Evolutionary conservation across 1,140 invertebrate species (phyloP).

Genomic region (Daktulosphaira vitifoliae): DNA sequence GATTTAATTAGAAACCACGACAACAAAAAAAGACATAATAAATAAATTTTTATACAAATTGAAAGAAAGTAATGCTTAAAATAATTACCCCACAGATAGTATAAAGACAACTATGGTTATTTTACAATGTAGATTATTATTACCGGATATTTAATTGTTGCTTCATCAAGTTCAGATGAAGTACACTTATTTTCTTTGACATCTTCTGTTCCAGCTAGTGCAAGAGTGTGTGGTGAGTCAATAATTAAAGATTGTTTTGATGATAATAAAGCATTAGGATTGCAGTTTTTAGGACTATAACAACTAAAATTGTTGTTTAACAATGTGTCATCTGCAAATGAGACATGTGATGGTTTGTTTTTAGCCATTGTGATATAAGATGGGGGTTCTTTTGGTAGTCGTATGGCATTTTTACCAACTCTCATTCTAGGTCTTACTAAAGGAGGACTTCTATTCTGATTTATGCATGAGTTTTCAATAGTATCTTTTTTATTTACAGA

Average conservation of each 20-base stretch:
- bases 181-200: too few relatives aligned
- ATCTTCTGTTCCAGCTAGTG: not conserved
- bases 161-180: too few relatives aligned
- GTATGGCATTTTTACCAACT: not conserved
- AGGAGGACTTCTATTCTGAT: not conserved
- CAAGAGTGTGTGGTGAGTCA: constrained; percentile 21
- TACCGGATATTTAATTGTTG: too few relatives aligned
- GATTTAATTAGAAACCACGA: too few relatives aligned
- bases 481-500: not conserved
- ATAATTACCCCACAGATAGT: too few relatives aligned
- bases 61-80: too few relatives aligned
- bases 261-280: not conserved
- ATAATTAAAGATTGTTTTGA: not conserved
- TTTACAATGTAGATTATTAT: too few relatives aligned
- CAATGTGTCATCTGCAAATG: not conserved
- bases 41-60: too few relatives aligned
- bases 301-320: not conserved
- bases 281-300: too few relatives aligned
- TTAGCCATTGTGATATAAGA: not conserved
- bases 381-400: not conserved
- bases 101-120: too few relatives aligned
- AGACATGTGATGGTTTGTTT: not conserved
- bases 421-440: not conserved
- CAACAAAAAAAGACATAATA: too few relatives aligned
- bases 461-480: not conserved